Conservation (phyloP, 2,113 vertebrate species). For the Hylia prasina region DNA sequence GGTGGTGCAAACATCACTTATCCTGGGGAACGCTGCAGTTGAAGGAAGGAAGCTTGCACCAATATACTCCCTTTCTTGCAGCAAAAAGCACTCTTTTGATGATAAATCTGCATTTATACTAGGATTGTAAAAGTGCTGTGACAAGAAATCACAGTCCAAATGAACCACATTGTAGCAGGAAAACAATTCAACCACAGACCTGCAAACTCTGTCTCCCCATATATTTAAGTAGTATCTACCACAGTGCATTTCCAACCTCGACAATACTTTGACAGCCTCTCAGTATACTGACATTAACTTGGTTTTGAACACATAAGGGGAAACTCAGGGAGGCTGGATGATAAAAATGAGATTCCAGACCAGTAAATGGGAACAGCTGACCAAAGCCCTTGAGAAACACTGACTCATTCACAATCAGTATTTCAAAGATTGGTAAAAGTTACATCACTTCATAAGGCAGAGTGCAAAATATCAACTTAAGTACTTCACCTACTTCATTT, state of each 20-base stretch:
- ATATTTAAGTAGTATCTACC: background rate
- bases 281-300: background rate
- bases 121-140: background rate
- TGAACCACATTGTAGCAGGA: background rate
- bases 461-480: background rate
- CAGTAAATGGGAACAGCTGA: slow-evolving; percentile 46
- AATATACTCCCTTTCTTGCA: background rate
- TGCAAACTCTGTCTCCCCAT: background rate
- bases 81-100: background rate
- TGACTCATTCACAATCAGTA: slow-evolving; percentile 21
- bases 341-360: slow-evolving; percentile 47
- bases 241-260: background rate
- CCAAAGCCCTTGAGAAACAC: slow-evolving; percentile 38
- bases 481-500: background rate
- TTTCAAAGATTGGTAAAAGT: slow-evolving; percentile 47
- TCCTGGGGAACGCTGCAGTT: background rate
- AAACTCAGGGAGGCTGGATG: background rate
- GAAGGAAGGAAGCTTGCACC: background rate
- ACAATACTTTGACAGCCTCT: background rate
- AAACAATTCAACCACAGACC: background rate
- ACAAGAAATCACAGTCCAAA: background rate
- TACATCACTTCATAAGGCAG: slow-evolving; percentile 15
- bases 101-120: background rate
- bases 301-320: background rate
- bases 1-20: accelerated